Percentiles rank a stretch among this genome's conserved stretches.
These are phyloP conservation scores for Malurus cyaneus DNA, from an alignment of 2,113 vertebrate genomes.

Conservation along the genomic window DNA sequence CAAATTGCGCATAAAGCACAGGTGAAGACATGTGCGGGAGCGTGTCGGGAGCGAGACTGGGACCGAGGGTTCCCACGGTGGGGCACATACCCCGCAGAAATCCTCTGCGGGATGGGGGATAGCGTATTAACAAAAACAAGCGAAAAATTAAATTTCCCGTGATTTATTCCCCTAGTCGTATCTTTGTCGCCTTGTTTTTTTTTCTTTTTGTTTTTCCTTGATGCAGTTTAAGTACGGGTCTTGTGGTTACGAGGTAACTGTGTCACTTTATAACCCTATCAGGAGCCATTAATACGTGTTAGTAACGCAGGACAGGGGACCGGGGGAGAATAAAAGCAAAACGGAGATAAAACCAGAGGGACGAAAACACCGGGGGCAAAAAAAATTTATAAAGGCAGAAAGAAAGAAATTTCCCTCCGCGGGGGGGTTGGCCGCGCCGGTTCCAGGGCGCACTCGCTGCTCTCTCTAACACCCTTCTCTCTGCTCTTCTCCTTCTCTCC, in stretches of 20 bases:
- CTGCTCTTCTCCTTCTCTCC: neutral
- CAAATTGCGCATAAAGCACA: conserved; percentile 52
- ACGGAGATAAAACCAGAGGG: neutral
- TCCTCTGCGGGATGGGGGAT: neutral
- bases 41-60: neutral
- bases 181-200: neutral
- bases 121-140: neutral
- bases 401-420: neutral
- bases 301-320: neutral
- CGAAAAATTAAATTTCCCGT: neutral
- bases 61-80: neutral
- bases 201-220: neutral
- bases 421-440: neutral
- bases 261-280: conserved; percentile 25
- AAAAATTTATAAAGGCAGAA: neutral
- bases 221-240: neutral
- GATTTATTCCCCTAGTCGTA: neutral
- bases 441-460: neutral
- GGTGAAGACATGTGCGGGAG: neutral
- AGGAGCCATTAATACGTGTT: neutral
- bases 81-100: neutral
- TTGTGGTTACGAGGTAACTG: neutral
- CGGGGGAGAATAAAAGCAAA: neutral
- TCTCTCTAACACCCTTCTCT: neutral
- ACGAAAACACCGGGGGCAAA: neutral